Conservation (phyloP, 2,113 vertebrate genomes). For the Ochotona curzoniae region DNA sequence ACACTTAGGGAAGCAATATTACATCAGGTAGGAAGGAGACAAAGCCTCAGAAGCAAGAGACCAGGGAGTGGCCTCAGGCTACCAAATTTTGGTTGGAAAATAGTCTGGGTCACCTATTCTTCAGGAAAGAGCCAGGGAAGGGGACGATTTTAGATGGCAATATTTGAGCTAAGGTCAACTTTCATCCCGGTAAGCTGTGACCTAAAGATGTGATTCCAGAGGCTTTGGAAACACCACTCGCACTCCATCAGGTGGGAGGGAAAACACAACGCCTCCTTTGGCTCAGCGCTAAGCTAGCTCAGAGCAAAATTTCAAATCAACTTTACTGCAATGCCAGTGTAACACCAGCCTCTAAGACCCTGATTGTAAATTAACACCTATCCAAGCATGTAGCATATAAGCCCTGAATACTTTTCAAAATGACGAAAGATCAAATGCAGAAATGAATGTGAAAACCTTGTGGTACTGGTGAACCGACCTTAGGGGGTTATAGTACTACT, state of each 20-base stretch:
- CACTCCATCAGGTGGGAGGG: neutral
- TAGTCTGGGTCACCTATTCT: neutral
- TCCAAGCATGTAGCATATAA: neutral
- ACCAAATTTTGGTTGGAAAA: neutral
- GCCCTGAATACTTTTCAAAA: conserved; percentile 8
- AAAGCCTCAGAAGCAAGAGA: neutral
- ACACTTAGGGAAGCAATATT: neutral
- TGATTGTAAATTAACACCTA: neutral
- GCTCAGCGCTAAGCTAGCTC: neutral
- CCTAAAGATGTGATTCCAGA: neutral
- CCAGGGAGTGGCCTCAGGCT: neutral
- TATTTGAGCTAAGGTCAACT: neutral
- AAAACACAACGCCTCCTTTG: neutral
- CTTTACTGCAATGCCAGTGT: neutral
- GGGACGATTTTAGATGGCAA: neutral
- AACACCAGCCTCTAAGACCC: neutral
- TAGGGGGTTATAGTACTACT: neutral
- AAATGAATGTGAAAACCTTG: neutral
- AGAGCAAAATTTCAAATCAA: neutral
- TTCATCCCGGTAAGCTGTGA: neutral
- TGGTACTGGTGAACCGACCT: neutral
- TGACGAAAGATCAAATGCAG: neutral
- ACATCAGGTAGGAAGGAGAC: neutral
- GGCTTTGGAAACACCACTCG: neutral
- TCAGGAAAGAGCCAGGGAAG: neutral